phyloP scores from a whole-genome alignment of 2,113 vertebrate species.

The Ictalurus furcatus region DNA sequence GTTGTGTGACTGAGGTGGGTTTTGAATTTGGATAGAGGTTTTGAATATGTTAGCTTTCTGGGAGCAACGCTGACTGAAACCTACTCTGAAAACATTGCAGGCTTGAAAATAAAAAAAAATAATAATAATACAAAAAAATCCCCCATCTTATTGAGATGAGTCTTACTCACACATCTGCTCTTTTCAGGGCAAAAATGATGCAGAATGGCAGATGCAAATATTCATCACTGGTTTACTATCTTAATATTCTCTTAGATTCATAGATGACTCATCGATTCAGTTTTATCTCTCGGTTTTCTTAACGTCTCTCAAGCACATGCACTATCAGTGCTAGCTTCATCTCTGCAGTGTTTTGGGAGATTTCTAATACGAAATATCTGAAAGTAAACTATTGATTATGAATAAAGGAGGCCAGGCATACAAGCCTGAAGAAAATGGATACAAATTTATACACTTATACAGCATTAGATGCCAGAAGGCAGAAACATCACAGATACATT shows the following conservation, averaged over 20 bases:
- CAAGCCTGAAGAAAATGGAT: not conserved
- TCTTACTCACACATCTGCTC: not conserved
- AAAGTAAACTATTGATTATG: constrained; percentile 38
- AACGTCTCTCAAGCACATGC: not conserved
- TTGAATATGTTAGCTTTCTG: constrained; percentile 3
- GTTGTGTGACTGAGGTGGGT: not conserved
- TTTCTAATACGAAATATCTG: constrained; percentile 15
- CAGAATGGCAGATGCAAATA: constrained; percentile 5
- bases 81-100: not conserved
- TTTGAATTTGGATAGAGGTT: constrained; percentile 11
- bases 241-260: not conserved
- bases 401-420: not conserved
- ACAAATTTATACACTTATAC: not conserved
- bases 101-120: not conserved
- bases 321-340: not conserved
- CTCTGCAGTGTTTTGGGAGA: not conserved
- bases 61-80: not conserved
- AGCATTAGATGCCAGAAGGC: not conserved
- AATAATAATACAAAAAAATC: too few relatives aligned
- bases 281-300: not conserved
- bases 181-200: constrained; percentile 5
- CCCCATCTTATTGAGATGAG: not conserved
- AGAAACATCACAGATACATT: not conserved
- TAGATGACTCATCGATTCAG: not conserved
- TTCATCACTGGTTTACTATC: constrained; percentile 2